These are phyloP conservation scores for Setophaga petechia DNA, from an alignment of 2,113 vertebrate genomes.

Conservation along the genomic window DNA sequence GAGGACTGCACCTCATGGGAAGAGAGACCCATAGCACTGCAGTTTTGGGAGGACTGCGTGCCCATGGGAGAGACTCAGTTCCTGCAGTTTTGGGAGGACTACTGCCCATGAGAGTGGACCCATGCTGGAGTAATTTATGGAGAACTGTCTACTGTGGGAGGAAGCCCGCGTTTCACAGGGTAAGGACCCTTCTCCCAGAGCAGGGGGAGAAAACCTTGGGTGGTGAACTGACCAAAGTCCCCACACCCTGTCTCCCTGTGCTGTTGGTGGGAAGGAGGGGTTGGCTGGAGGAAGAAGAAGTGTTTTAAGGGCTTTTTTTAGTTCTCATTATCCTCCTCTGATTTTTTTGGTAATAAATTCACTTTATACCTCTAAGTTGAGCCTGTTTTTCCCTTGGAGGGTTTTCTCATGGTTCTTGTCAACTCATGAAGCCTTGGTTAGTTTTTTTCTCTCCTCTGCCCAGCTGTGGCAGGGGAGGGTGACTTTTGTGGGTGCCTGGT, in stretches of 20 bases:
- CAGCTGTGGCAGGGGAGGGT: background rate
- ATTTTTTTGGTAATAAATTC: background rate
- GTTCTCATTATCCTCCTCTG: background rate
- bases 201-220: rapidly evolving
- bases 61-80: background rate
- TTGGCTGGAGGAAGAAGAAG: rapidly evolving
- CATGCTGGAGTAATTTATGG: rapidly evolving
- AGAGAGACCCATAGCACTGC: rapidly evolving
- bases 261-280: background rate
- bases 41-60: background rate
- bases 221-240: background rate
- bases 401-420: background rate
- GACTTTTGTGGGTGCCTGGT: rapidly evolving
- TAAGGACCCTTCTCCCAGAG: background rate
- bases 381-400: background rate
- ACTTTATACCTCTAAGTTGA: background rate
- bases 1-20: background rate
- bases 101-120: background rate
- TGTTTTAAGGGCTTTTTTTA: background rate
- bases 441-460: background rate
- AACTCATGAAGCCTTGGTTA: background rate
- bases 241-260: rapidly evolving
- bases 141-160: background rate
- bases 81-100: background rate
- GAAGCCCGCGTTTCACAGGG: background rate